A percentile compares a stretch with the other conserved stretches of the same genome.
Conservation (phyloP, 2,888 invertebrate species). For the Agriopis leucophaearia region DNA sequence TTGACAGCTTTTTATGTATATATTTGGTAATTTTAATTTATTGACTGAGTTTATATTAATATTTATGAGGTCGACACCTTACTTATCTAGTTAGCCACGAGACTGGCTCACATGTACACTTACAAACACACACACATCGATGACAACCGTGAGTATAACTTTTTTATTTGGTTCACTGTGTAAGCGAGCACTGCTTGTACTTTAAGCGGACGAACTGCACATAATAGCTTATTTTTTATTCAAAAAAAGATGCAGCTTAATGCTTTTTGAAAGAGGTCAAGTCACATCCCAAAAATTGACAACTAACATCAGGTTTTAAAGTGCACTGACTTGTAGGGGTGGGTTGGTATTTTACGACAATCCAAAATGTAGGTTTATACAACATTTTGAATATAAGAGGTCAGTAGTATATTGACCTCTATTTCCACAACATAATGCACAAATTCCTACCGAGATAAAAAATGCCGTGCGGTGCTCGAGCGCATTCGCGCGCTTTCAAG, state of each 20-base stretch:
- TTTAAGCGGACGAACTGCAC: slow-evolving; percentile 43
- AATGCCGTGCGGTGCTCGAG: too few relatives aligned
- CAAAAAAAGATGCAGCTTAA: slow-evolving; percentile 24
- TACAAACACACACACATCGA: slow-evolving; percentile 69
- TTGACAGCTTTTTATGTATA: neutral
- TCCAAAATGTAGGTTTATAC: too few relatives aligned
- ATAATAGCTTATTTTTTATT: slow-evolving; percentile 11
- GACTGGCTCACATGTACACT: slow-evolving; percentile 65
- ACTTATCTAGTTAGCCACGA: slow-evolving; percentile 62
- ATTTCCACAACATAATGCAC: too few relatives aligned
- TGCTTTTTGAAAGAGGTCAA: slow-evolving; percentile 5
- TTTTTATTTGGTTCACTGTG: slow-evolving; percentile 56
- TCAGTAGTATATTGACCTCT: too few relatives aligned
- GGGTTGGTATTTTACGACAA: too few relatives aligned
- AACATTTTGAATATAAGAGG: too few relatives aligned
- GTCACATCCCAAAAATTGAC: slow-evolving; percentile 9
- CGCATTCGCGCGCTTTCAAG: too few relatives aligned
- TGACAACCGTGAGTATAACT: slow-evolving; percentile 74
- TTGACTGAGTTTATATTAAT: too few relatives aligned
- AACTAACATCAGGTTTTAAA: neutral
- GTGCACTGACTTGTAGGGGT: too few relatives aligned
- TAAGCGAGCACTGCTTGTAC: slow-evolving; percentile 63
- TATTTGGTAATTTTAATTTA: neutral
- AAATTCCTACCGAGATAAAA: too few relatives aligned
- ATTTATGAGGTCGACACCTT: too few relatives aligned